These are phyloP conservation scores for Hippoglossus hippoglossus DNA, from an alignment of 2,797 vertebrate species.

Conservation along the genomic window DNA sequence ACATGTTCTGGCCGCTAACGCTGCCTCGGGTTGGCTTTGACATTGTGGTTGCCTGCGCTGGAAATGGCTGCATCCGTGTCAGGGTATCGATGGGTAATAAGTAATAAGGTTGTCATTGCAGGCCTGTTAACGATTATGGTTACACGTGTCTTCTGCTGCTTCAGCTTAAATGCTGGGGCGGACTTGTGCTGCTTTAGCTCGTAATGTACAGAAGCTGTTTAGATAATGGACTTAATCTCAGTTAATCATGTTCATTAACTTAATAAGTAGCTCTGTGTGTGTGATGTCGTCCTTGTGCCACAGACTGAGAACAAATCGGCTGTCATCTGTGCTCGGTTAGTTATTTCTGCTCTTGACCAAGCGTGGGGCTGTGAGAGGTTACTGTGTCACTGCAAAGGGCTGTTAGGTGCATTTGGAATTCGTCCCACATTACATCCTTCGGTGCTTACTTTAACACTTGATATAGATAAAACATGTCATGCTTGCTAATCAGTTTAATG, in stretches of 20 bases:
- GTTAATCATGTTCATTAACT: background rate
- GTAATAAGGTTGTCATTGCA: slow-evolving; percentile 19
- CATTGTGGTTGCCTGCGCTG: slow-evolving; percentile 41
- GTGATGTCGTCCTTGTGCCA: background rate
- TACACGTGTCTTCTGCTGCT: background rate
- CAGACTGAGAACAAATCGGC: background rate
- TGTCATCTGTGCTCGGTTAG: slow-evolving; percentile 4
- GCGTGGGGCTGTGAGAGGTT: slow-evolving; percentile 1
- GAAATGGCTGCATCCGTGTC: slow-evolving; percentile 43
- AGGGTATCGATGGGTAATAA: slow-evolving; percentile 33
- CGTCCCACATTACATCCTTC: slow-evolving; percentile 5
- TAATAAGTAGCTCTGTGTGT: background rate
- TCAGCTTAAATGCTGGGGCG: background rate
- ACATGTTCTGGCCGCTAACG: slow-evolving; percentile 19
- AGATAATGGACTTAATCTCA: background rate
- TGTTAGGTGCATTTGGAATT: slow-evolving; percentile 4
- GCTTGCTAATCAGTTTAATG: background rate
- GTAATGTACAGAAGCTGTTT: background rate
- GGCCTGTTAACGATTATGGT: background rate
- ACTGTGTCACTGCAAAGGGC: slow-evolving; percentile 12
- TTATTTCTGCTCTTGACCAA: background rate
- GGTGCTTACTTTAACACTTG: background rate
- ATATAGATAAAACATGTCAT: background rate
- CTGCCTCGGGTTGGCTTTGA: slow-evolving; percentile 34
- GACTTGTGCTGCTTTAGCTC: background rate